A percentile compares a stretch with the other conserved stretches of the same genome.
phyloP scores from a whole-genome alignment of 2,888 invertebrate species.

The Diarsia mendica region DNA sequence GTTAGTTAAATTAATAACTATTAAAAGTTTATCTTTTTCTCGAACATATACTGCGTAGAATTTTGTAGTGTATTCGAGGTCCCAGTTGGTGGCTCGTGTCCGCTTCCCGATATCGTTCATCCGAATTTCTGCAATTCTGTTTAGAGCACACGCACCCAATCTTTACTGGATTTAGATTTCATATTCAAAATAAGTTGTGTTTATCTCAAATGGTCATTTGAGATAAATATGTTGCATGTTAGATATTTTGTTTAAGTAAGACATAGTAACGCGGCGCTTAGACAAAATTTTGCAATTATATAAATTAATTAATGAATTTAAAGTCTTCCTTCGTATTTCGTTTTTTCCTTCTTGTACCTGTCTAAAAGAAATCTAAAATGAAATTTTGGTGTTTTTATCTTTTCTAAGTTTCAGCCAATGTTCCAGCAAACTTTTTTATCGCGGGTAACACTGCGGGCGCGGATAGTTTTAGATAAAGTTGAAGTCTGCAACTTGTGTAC shows the following conservation, averaged over 20 bases:
- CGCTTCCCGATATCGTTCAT: slow-evolving; percentile 73
- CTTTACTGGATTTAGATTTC: slow-evolving; percentile 43
- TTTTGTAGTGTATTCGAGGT: slow-evolving; percentile 72
- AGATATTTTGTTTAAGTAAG: not conserved
- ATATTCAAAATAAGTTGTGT: slow-evolving; percentile 13
- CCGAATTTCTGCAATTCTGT: slow-evolving; percentile 78
- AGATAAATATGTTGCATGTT: not conserved
- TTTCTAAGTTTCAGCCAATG: too few relatives aligned
- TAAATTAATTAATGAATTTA: not conserved
- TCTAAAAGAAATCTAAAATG: not conserved
- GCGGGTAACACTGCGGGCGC: too few relatives aligned
- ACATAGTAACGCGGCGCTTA: not conserved
- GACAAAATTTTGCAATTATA: too few relatives aligned
- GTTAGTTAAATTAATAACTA: not conserved
- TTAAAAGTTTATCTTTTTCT: slow-evolving; percentile 4
- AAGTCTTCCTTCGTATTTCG: too few relatives aligned
- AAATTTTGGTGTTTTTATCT: too few relatives aligned
- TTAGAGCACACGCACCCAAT: slow-evolving; percentile 58
- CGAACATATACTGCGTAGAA: slow-evolving; percentile 68
- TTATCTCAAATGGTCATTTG: too few relatives aligned
- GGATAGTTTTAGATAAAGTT: not conserved
- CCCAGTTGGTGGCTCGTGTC: slow-evolving; percentile 74
- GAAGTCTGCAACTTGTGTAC: not conserved
- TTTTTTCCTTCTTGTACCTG: not conserved
- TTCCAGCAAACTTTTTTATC: too few relatives aligned